A percentile compares a stretch with the other conserved stretches of the same genome.
Evolutionary conservation across 2,113 vertebrate species (phyloP).

Genomic region (Anolis carolinensis): DNA sequence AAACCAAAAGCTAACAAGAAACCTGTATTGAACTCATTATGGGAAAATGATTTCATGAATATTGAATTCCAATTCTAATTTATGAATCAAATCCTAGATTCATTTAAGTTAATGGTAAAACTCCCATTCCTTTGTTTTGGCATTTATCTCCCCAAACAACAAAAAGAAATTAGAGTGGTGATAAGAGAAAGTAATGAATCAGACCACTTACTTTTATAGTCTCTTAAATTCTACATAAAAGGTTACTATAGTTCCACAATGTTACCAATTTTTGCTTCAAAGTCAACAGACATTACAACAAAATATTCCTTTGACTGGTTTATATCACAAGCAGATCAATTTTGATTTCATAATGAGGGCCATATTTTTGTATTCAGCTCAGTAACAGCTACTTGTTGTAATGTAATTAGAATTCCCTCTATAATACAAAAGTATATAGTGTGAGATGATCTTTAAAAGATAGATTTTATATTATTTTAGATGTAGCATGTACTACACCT

Average conservation of each 20-base stretch:
- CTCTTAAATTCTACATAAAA: not conserved
- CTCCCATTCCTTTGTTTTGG: not conserved
- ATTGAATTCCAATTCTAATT: not conserved
- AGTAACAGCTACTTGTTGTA: not conserved
- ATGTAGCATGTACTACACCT: not conserved
- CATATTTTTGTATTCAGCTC: not conserved
- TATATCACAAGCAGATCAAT: not conserved
- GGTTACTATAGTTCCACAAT: not conserved
- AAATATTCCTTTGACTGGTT: not conserved
- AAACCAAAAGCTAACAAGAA: not conserved
- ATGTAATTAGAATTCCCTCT: not conserved
- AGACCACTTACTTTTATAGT: not conserved
- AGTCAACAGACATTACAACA: not conserved
- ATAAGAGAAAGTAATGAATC: not conserved
- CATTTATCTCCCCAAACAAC: not conserved
- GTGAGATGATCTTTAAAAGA: not conserved
- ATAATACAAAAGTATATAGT: not conserved
- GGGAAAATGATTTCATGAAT: not conserved
- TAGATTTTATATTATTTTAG: not conserved
- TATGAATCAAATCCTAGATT: not conserved
- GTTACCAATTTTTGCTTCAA: not conserved
- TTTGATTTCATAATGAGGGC: not conserved
- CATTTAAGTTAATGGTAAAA: not conserved
- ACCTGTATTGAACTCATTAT: not conserved
- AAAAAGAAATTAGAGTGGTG: not conserved